Evolutionary conservation across 1,140 invertebrate species (phyloP).

Genomic region (Camponotus pennsylvanicus): DNA sequence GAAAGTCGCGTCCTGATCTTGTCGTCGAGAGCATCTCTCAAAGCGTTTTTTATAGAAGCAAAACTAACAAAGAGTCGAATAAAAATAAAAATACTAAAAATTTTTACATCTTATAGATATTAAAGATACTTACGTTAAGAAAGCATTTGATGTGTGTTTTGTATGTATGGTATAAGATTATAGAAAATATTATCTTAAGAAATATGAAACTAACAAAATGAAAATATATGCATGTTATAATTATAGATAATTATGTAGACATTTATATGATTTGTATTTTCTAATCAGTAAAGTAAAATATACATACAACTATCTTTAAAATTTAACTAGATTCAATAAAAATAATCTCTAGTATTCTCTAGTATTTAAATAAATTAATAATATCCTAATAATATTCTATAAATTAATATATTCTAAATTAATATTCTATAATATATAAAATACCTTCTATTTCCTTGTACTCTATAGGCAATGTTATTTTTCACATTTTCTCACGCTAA

Average conservation of each 20-base stretch:
- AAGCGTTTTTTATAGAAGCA: not conserved
- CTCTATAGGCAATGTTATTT: slow-evolving; percentile 9
- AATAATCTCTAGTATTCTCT: not conserved
- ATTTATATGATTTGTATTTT: no score
- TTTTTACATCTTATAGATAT: no score
- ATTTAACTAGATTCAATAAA: not conserved
- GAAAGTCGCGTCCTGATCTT: not conserved
- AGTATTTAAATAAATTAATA: not conserved
- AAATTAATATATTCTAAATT: slow-evolving; percentile 1
- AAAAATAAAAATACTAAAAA: not conserved
- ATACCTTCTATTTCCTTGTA: not conserved
- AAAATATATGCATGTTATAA: no score
- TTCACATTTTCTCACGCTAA: slow-evolving; percentile 44
- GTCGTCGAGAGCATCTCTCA: not conserved
- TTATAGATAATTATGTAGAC: no score
- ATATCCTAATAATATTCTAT: no score
- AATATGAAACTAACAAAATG: no score
- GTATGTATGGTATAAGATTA: no score
- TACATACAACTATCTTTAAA: no score
- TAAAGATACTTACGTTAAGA: not conserved
- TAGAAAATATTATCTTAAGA: no score
- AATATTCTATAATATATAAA: not conserved
- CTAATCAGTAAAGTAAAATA: no score
- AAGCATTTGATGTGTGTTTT: no score
- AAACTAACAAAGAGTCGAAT: not conserved